phyloP scores from a whole-genome alignment of 2,888 invertebrate genomes.

The Taphrorychus bicolor region DNA sequence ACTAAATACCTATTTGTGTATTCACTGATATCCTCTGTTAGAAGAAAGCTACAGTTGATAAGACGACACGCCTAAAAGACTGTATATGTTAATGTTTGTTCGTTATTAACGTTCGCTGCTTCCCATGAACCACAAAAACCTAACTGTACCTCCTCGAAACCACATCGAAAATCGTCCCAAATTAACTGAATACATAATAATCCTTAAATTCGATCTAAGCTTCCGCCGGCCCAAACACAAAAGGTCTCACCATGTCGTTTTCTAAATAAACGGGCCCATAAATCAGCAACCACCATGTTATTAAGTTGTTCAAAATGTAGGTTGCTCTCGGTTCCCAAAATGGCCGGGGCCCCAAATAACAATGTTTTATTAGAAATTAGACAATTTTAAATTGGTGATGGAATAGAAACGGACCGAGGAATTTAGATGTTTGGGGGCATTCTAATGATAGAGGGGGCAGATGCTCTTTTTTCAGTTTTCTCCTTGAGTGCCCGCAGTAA shows the following conservation, averaged over 20 bases:
- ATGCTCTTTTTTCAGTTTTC: slow-evolving; percentile 6
- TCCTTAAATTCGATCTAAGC: slow-evolving; percentile 4
- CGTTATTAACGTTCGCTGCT: no score
- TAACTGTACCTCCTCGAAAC: not conserved
- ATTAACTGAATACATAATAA: not conserved
- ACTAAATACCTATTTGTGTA: no score
- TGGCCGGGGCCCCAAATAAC: slow-evolving; percentile 24
- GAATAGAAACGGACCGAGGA: slow-evolving; percentile 21
- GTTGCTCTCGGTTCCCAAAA: slow-evolving; percentile 31
- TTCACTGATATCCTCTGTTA: no score
- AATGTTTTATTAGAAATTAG: slow-evolving; percentile 29
- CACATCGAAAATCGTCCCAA: not conserved
- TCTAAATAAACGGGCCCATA: slow-evolving; percentile 15
- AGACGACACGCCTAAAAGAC: no score
- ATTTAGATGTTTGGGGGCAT: slow-evolving; percentile 29
- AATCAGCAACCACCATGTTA: slow-evolving; percentile 35
- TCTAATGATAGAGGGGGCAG: not conserved
- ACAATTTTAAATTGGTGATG: slow-evolving; percentile 33
- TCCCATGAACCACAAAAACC: not conserved
- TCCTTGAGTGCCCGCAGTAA: no score
- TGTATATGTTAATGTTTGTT: no score
- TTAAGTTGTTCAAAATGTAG: slow-evolving; percentile 36
- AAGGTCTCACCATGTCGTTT: slow-evolving; percentile 16
- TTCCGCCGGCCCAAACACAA: slow-evolving; percentile 30
- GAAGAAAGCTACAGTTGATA: no score